A percentile compares a stretch with the other conserved stretches of the same genome.
Conservation (phyloP, 2,888 invertebrate species). For the Microdon myrmicae region DNA sequence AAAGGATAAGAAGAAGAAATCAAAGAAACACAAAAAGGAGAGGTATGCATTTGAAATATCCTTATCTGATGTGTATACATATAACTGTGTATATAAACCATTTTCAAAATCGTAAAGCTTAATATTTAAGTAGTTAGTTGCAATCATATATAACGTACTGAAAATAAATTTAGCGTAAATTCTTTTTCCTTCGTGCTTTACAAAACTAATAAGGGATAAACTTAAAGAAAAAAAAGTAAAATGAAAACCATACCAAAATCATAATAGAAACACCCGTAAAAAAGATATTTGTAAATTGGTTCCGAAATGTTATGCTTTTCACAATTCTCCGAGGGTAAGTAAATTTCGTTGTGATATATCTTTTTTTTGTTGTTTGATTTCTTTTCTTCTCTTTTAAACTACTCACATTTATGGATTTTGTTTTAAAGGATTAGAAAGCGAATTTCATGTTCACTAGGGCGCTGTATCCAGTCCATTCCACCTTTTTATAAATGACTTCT, state of each 20-base stretch:
- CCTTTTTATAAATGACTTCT: no score
- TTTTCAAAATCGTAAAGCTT: constrained; percentile 2
- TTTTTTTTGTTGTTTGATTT: constrained; percentile 8
- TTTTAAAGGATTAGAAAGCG: no score
- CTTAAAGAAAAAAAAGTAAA: constrained; percentile 41
- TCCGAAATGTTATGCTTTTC: constrained; percentile 27
- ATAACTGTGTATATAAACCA: no score
- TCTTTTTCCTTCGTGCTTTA: constrained; percentile 55
- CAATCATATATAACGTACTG: constrained; percentile 17
- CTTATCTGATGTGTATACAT: neutral
- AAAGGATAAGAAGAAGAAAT: constrained; percentile 82
- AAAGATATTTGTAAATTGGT: constrained; percentile 37
- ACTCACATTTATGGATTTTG: neutral
- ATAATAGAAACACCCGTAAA: constrained; percentile 30
- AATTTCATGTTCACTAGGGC: no score
- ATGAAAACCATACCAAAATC: constrained; percentile 32
- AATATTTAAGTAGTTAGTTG: constrained; percentile 20
- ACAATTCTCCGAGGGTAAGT: constrained; percentile 52
- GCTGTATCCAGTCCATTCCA: no score
- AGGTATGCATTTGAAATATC: constrained; percentile 73
- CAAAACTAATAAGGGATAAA: constrained; percentile 53
- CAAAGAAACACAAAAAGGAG: constrained; percentile 79
- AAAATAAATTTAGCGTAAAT: constrained; percentile 45
- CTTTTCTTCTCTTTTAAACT: neutral
- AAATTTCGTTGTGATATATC: constrained; percentile 41